Base-by-base conservation (phyloP, 2,888 invertebrate genomes). In the Anarsia innoxiella region DNA sequence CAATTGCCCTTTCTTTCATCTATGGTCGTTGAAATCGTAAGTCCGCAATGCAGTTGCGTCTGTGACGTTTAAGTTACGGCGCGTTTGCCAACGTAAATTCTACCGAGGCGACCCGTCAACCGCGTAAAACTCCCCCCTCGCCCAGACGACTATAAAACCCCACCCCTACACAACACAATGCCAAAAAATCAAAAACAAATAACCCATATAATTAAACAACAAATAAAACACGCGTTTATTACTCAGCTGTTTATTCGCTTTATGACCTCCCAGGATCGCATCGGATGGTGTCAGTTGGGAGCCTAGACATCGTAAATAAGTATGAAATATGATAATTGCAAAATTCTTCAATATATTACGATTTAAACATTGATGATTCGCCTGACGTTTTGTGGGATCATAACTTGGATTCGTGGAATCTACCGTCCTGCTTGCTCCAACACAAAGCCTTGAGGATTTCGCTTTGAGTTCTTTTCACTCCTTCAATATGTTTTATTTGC, bases 251-350 rank as follows among this genome's bases (percentile, higher is more conserved):
- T 71, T 75, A 72, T 76, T 61, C 72, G 63, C 72, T 82, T 82
- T 83, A 80, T 74, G 72, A 66, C 66, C 72, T 57, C 62, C 67
- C 64, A 62, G 62, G 66, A 72, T 70, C 70, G 68, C 62, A 57
- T 64, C 47, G 72, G 77, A 79, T 82, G 75, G 75, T 64, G 79
- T 78, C 79, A 63, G 70, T 62, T 66, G 66, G 64, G 49, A 63
- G 72, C 77, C 79, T 84, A 84, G 83, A 73, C 75, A 65, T 83
- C 84, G 82, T 84, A 84, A 84, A 84, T 75, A 78, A 67, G 67
- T 75, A 77, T 83, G 83, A 84, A 83, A 79, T 84, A 84, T 84
- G 83, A 83, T 84, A 83, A 84, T 84, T 84, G 82, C 82, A 61
- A 82, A 83, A 83, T 82, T 83, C 83, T 83, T 75, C 75, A 79